Base-by-base conservation (phyloP, 2,797 vertebrate species). In the Tragelaphus eurycerus region DNA sequence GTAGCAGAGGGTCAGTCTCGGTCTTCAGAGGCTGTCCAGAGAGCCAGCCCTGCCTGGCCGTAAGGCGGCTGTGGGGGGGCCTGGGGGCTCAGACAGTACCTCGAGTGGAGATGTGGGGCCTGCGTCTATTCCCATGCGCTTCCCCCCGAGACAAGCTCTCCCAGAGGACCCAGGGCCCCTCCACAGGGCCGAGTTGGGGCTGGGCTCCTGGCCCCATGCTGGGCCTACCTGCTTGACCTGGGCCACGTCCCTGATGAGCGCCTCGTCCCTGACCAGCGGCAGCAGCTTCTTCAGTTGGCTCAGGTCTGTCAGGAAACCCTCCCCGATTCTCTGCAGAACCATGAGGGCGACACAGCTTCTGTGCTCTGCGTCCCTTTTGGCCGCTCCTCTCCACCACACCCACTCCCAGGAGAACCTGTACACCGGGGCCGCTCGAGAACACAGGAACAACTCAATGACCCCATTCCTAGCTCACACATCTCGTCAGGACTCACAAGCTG, bases 181-280 rank as follows among this genome's bases (percentile, higher is more conserved):
- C 16, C 29, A 43, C 31, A 60, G 34, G 79, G n/a, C 27, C 19
- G 13, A 52, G 64, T 13, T 2, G 43, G 29, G 3, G 74, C 17
- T 34, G 11, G n/a, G 21, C 48, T 31, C 81, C 23, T 6, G 71
- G 71, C 71, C 16, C 29, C 14, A 23, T 2, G 0, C 5, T 14
- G 8, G 48, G 46, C 96, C 43, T 98, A 99, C 99, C 99, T 99
- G 99, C 97, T 99, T 99, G 62, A 99, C 99, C 97, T 99, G 99
- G 4, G 99, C 99, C 95, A 99, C 98, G 1, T 99, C 99, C 91
- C 99, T 98, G 98, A 99, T 99, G 95, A 99, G 99, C 5, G 93
- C 90, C 46, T 99, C 99, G 0, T 99, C 98, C 27, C 98, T 86
- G 0, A 99, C 96, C 86, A 99, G 99, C 6, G 98, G 98, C 98